Base-by-base conservation (phyloP, 2,797 vertebrate genomes). In the Sebastiscus tertius region DNA sequence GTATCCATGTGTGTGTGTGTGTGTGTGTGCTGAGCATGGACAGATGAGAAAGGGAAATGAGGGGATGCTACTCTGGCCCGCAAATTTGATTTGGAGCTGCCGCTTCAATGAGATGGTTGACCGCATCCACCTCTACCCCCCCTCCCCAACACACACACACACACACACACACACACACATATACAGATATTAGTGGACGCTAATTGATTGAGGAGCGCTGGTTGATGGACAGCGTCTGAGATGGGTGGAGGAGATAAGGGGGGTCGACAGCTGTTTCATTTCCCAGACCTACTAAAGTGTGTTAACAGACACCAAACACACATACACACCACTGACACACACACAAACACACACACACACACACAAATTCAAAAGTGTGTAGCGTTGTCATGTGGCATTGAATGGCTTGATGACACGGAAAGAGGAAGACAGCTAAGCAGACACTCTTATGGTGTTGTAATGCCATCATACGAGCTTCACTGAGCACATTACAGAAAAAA, bases 181-280 rank as follows among this genome's bases (percentile, higher is more conserved):
- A 82, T 0, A 81, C 13, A 87, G 42, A 91, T 72, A 94, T 94
- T 92, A 95, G 90, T 86, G 81, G 88, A 84, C 59, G n/a, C 84
- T 95, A 96, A 96, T 95, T 95, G 95, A 96, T 95, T 95, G 94
- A 94, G 88, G 88, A 92, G 92, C 82, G 6, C 80, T 84, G 83
- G 75, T 78, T 92, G 93, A 94, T 88, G 80, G 93, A 92, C 92
- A 90, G 90, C 77, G 33, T 91, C 90, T 93, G 89, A 90, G 78
- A 83, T 84, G 71, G 70, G 67, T 66, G 64, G 22, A 70, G 29
- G 70, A 75, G 78, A 79, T 54, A 60, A 66, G 49, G 84, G 73
- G 84, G 87, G 89, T 89, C 84, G 92, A 89, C 95, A 96, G 94
- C 94, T 95, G 95, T 92, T 91, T 91, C 67, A 84, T 94, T 95